Base-by-base conservation (phyloP, 2,888 invertebrate species). In the Ditylenchus weischeri region DNA sequence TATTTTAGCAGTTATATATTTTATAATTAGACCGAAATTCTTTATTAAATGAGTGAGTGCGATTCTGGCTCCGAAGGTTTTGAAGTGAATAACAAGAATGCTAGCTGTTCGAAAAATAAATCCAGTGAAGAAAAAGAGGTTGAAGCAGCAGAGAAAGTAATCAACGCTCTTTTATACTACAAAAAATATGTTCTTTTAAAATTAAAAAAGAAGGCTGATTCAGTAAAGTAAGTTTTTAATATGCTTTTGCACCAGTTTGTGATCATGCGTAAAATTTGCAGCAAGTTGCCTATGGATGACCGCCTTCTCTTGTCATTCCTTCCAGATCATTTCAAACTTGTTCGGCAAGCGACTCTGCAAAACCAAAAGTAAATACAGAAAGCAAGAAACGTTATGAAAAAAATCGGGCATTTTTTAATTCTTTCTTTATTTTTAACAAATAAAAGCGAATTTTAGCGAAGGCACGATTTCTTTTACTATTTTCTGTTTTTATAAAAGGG, bases 101-200 rank as follows among this genome's bases (percentile, higher is more conserved):
- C 11, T 11, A 48, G 47, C 38, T 60, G 60, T 35, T 60, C 60
- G 36, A 43, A 43, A 15, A 21, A 21, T 23, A 54, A 54, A 29
- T 21, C 54, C 35, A 23, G 15, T 21, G 63, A 63, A 21, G 51
- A 18, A 21, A 69, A 59, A 10, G 78, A 78, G 65, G 63, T 71
- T 7, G 61, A 70, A 38, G 73, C 75, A 15, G 64, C 72, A 1
- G 77, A 75, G 61, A 69, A 76, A 62, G 78, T 79, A 15, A 54
- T 79, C 43, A 79, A 79, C 63, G 78, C 78, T n/a, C 72, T 79
- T 21, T 62, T 66, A 10, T 79, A 72, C 59, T 79, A 79, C 65
- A 64, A 71, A 58, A 69, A 69, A 15, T 73, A 71, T 57, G 75
- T 74, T n/a, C 35, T 62, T 18, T 7, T 57, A 13, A 64, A 70